Conservation (phyloP, 2,888 invertebrate genomes). For the Odontothrips loti region DNA sequence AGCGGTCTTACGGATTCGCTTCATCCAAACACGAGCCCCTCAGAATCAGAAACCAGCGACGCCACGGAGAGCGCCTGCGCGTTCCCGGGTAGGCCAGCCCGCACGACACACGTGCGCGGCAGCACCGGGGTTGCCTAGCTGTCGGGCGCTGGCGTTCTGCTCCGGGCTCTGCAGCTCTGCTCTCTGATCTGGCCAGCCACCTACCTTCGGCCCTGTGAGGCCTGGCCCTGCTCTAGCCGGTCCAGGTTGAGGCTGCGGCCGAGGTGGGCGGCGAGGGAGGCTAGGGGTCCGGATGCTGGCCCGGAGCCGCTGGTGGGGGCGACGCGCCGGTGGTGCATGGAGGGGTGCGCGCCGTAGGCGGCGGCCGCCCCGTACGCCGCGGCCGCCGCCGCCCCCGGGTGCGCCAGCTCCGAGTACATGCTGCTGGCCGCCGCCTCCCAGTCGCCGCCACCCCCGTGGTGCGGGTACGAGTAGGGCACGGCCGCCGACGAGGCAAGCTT, state of each 20-base stretch:
- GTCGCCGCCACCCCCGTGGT: slow-evolving; percentile 1
- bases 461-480: slow-evolving; percentile 1
- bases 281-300: neutral
- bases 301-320: neutral
- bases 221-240: neutral
- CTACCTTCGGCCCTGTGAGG: neutral
- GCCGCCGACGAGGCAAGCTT: neutral
- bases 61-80: too few species aligned
- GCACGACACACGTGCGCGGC: too few species aligned
- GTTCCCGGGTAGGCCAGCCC: too few species aligned
- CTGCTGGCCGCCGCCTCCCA: neutral
- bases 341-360: neutral
- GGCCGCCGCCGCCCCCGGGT: neutral
- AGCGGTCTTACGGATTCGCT: too few species aligned
- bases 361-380: slow-evolving; percentile 8
- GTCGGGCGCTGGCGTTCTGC: too few species aligned
- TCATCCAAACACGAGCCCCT: too few species aligned
- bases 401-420: slow-evolving; percentile 15
- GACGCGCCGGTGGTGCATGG: neutral
- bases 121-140: too few species aligned
- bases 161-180: too few species aligned
- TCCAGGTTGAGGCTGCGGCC: neutral
- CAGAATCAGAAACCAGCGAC: too few species aligned
- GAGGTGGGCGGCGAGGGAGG: slow-evolving; percentile 7
- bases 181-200: neutral